Conservation (phyloP, 2,888 invertebrate species). For the Agonopterix heracliana region DNA sequence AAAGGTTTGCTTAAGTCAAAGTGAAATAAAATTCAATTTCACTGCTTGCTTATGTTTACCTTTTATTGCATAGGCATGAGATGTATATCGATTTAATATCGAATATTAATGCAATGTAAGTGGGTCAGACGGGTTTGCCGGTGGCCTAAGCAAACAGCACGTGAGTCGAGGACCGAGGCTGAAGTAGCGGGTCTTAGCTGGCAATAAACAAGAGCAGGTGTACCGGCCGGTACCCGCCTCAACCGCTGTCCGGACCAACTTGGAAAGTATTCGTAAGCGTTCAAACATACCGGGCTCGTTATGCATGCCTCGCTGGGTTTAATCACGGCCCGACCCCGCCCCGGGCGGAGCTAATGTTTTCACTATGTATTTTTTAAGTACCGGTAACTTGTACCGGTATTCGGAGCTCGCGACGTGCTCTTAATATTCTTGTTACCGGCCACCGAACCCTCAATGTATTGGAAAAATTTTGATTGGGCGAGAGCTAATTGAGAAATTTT, state of each 20-base stretch:
- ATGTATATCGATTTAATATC: conserved; percentile 25
- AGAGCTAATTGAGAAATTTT: conserved; percentile 32
- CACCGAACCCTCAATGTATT: conserved; percentile 15
- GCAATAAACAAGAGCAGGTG: conserved; percentile 67
- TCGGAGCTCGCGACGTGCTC: conserved; percentile 25
- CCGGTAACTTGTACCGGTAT: conserved; percentile 28
- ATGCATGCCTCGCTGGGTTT: conserved; percentile 71
- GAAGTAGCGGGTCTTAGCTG: conserved; percentile 45
- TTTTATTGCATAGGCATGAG: conserved; percentile 9
- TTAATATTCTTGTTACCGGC: conserved; percentile 25
- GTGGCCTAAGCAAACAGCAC: conserved; percentile 61
- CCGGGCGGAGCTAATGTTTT: conserved; percentile 63
- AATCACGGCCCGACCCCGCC: conserved; percentile 64
- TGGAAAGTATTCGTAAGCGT: conserved; percentile 68
- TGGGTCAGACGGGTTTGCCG: conserved; percentile 45
- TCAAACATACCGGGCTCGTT: conserved; percentile 70
- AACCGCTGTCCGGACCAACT: conserved; percentile 58
- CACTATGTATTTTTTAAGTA: conserved; percentile 72
- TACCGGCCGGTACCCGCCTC: conserved; percentile 31
- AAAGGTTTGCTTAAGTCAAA: not conserved
- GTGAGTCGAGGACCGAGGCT: conserved; percentile 27
- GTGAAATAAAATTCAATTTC: not conserved
- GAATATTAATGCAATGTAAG: conserved; percentile 51
- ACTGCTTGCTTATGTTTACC: conserved; percentile 1
- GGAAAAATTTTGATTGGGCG: conserved; percentile 11